Base-by-base conservation (phyloP, 2,888 invertebrate species). In the Hirtodrosophila duncani region DNA sequence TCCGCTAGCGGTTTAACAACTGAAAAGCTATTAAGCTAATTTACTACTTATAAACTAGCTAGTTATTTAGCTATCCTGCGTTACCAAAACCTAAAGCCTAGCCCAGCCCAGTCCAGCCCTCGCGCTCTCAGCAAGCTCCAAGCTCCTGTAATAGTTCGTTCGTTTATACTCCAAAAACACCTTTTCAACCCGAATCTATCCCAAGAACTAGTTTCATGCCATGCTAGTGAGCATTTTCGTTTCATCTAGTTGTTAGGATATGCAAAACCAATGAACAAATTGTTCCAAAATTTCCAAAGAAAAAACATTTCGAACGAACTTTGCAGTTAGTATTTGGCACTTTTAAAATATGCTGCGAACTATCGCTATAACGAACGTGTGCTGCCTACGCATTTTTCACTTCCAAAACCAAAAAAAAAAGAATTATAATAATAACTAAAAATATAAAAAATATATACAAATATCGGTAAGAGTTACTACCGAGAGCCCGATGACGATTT, bases 261-360 rank as follows among this genome's bases (percentile, higher is more conserved):
- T 49, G 38, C 29, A 39, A 49, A 55, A 53, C 70, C 79, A 78
- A 78, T 78, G 79, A 71, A 71, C 79, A 74, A 14, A 70, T 79
- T 74, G 79, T 48, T 46, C 27, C 50, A 26, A 62, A 64, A 51
- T 53, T 48, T 10, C 9, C 9, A 21, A 39, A 62, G 45, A 51
- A 53, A 49, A n/a, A n/a, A n/a, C n/a, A n/a, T n/a, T n/a, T n/a
- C 67, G 49, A 72, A 78, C 74, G 70, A 81, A 72, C 65, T 63
- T 79, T 72, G 70, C 64, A 68, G 84, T 49, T 51, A 43, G 84
- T 85, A 67, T 86, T 85, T 86, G 86, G 85, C 83, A 85, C 84
- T 84, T 64, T 68, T 57, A 83, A 77, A 70, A 85, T 86, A 85
- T 78, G 83, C 85, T 85, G 74, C 86, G 85, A 75, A 84, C 79